Base-by-base conservation (phyloP, 2,113 vertebrate genomes). In the Oxyruncus cristatus region DNA sequence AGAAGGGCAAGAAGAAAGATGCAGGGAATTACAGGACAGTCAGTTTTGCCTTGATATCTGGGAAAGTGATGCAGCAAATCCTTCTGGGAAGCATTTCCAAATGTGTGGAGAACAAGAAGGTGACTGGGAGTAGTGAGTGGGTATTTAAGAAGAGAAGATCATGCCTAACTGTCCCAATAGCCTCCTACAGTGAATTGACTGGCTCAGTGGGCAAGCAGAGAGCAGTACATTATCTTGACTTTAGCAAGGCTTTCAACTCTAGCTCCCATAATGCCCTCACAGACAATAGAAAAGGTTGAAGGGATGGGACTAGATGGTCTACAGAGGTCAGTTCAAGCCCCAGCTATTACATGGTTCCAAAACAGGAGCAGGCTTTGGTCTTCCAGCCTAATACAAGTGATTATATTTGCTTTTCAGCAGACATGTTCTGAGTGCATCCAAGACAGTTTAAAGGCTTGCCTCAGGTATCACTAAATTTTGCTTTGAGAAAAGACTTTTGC, bases 231-330 rank as follows among this genome's bases (percentile, higher is more conserved):
- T 66, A 53, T 37, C 47, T 85, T 93, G 52, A 71, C n/a, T 90
- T 82, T 26, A 93, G 24, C 16, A 73, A 90, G 58, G 44, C 28
- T 96, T 85, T 92, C 71, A 88, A 17, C 49, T 27, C 8, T 61
- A 19, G 18, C 44, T 61, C 24, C 22, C 21, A 6, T 42, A 49
- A 35, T 35, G 80, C 13, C 14, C 33, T 80, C 62, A 41, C 5
- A 70, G 50, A 49, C 6, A 71, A 70, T 2, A 47, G 20, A 68
- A 63, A 81, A 72, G 12, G 52, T 41, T 33, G 30, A 87, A 35
- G 12, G 19, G 4, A 3, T 61, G 28, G 32, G 8, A 66, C 30
- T 41, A 79, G 59, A n/a, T 3, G 2, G 5, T 44, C 44, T 65
- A 6, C 39, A 76, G 32, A 62, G 37, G 16, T 18, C 26, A 33